Evolutionary conservation across 2,888 invertebrate species (phyloP), one percentile per base, ranked within the genome.

Genomic region (Callinectes sapidus): DNA sequence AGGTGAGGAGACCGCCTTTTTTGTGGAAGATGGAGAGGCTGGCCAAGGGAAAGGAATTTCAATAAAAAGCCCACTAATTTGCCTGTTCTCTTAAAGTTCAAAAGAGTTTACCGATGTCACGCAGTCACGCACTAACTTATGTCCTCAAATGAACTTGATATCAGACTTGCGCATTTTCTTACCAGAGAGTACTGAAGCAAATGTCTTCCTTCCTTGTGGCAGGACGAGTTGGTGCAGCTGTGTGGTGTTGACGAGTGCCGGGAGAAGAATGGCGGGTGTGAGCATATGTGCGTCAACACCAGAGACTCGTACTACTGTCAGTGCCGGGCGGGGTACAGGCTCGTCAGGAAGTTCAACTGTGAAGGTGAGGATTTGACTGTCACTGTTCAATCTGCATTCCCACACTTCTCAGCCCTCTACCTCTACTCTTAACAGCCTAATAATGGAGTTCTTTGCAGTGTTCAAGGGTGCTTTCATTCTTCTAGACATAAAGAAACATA

Each of bases 181-280:
- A 42, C n/a, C n/a, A 28, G 13, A n/a, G 0, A n/a, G 1, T 71
- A 28, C 6, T 71, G 71, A 71, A n/a, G 6, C n/a, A 13, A 61
- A 28, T 81, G 88, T 5, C 14, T 23, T 14, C 13, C 14, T 23
- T 14, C 28, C 61, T 55, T 16, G 32, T 71, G 89, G 28, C 90
- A 94, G 95, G 99, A 99, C 95, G 99, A 99, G 96, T 98, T 97
- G 0, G 96, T 96, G 48, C 97, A 97, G 95, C 97, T 97, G 95
- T 98, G 98, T 95, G 97, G 97, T 8, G 96, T 97, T 93, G 97
- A 98, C 95, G 98, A 98, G 95, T 98, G 98, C 95, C 96, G 96
- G 48, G 89, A 89, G 90, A 97, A 97, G 95, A 98, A 98, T 95
- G 98, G 98, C 0, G 98, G 98, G 42, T 99, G 99, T 96, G 97